These are phyloP conservation scores for Ectropis grisescens DNA, from an alignment of 1,140 invertebrate genomes.

Conservation along the genomic window DNA sequence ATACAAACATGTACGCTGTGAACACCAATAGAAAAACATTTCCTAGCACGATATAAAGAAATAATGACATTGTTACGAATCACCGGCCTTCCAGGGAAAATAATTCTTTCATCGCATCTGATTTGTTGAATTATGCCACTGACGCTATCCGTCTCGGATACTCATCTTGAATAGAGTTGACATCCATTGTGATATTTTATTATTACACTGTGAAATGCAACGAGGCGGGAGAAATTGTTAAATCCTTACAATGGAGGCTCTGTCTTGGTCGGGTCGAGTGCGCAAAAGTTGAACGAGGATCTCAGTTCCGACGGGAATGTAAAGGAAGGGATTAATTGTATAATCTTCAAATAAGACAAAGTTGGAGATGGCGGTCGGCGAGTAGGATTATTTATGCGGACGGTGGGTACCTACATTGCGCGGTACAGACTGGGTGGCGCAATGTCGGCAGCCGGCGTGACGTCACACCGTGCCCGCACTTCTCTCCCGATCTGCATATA, in stretches of 20 bases:
- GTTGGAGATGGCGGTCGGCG: constrained; percentile 22
- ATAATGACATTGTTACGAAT: constrained; percentile 30
- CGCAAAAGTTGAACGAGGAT: constrained; percentile 52
- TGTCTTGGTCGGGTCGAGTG: constrained; percentile 55
- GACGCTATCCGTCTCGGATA: constrained; percentile 58
- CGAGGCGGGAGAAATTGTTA: constrained; percentile 59
- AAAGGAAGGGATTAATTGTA: constrained; percentile 44
- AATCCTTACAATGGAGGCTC: constrained; percentile 54
- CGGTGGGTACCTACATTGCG: constrained; percentile 3
- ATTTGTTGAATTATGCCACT: constrained; percentile 58
- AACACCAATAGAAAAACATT: constrained; percentile 7
- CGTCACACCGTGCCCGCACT: constrained; percentile 26
- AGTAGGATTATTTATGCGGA: constrained; percentile 26
- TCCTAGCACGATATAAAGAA: constrained; percentile 12
- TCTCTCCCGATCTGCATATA: constrained; percentile 64
- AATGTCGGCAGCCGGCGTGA: constrained; percentile 16
- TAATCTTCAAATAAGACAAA: constrained; percentile 31
- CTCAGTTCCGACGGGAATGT: constrained; percentile 28
- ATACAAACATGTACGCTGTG: too few relatives aligned
- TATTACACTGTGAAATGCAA: constrained; percentile 61
- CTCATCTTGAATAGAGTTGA: constrained; percentile 65
- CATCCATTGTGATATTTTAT: constrained; percentile 68
- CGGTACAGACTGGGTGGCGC: constrained; percentile 5
- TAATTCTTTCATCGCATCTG: constrained; percentile 47
- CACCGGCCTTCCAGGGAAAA: constrained; percentile 35